phyloP scores from a whole-genome alignment of 2,888 invertebrate species.

The Leucophenga montana region DNA sequence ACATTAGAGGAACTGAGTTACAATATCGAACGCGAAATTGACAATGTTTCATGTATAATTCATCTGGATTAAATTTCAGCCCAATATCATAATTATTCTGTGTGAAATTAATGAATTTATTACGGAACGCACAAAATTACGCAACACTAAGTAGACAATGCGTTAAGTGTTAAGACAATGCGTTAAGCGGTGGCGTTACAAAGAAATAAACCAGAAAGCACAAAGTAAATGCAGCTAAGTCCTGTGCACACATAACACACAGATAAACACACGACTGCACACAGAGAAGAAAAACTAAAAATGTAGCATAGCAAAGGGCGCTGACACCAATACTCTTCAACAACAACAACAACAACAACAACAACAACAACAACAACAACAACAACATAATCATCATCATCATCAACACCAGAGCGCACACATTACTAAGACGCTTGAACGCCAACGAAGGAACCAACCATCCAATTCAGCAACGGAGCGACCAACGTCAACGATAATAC shows the following conservation, averaged over 20 bases:
- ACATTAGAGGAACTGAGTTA: too few relatives aligned
- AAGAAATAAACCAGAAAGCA: constrained; percentile 1
- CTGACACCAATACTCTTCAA: constrained; percentile 19
- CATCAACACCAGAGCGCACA: not conserved
- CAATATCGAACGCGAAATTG: too few relatives aligned
- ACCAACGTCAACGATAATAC: constrained; percentile 33
- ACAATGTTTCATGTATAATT: too few relatives aligned
- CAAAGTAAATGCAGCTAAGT: constrained; percentile 27
- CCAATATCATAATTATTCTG: too few relatives aligned
- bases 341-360: not conserved
- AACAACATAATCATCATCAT: not conserved
- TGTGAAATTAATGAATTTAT: constrained; percentile 30
- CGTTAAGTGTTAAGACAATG: constrained; percentile 25
- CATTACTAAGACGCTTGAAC: constrained; percentile 25
- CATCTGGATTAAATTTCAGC: too few relatives aligned
- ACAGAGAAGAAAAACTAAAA: constrained; percentile 3
- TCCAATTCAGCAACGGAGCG: too few relatives aligned
- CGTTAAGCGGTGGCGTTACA: constrained; percentile 13
- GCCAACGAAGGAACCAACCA: not conserved
- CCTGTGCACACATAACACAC: constrained; percentile 10
- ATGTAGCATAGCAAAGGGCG: not conserved
- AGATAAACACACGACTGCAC: not conserved
- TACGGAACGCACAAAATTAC: not conserved
- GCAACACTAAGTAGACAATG: constrained; percentile 2
- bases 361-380: not conserved